Base-by-base conservation (phyloP, 2,888 invertebrate species). In the Stenodera caucasica region DNA sequence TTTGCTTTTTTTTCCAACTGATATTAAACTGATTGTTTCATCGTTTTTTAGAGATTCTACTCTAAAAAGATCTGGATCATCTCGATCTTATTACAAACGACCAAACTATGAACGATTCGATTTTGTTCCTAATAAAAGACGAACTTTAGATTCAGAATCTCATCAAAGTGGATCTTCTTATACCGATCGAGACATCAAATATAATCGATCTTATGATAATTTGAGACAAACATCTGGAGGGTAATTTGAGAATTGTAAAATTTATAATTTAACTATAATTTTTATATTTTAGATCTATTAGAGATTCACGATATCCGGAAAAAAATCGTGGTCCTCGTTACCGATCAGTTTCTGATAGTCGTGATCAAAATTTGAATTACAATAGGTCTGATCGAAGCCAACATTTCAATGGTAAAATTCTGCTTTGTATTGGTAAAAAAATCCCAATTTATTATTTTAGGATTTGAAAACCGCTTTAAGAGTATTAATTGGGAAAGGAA, bases 281-380 rank as follows among this genome's bases (percentile, higher is more conserved):
- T 40, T 33, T 64, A 67, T 50, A 61, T 67, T 12, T 49, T 55
- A 61, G 61, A 51, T 26, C 56, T 11, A 4, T 8, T 6, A 78
- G 77, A 61, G 77, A 77, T 9, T 59, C 68, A 9, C 68, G 78
- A 21, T 78, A 74, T 57, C 65, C 72, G 0, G 78, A 77, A 9
- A 69, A 78, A 21, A 77, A 77, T 14, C 68, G 78, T 21, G 77
- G 77, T 56, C 78, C 78, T 5, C 77, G 77, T 63, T 77, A 73
- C 63, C 70, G 77, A 45, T 64, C 71, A 2, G 65, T 72, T 26
- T 60, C 73, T 7, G 75, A 76, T 29, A 75, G 75, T 8, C 68
- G 76, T 14, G 73, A 72, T n/a, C 70, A 77, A 74, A 53, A 74
- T 77, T 82, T 86, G 75, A 81, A 84, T 53, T 33, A 56, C 29